These are phyloP conservation scores for Pitangus sulphuratus DNA, from an alignment of 2,797 vertebrate genomes.

Conservation along the genomic window DNA sequence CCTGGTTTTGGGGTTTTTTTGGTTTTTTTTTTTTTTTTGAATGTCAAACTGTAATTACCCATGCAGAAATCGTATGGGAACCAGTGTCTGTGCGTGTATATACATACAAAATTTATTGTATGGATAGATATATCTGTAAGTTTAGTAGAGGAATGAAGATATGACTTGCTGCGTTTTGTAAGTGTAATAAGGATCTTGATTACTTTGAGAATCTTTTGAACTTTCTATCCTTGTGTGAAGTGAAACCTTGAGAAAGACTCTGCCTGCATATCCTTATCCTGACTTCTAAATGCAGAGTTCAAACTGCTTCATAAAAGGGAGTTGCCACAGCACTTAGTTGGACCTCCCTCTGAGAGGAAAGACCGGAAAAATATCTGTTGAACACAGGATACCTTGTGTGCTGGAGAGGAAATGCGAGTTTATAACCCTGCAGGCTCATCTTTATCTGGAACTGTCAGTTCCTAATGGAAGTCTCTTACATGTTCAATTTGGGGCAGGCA, in stretches of 20 bases:
- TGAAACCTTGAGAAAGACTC: neutral
- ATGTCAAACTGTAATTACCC: neutral
- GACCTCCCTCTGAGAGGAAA: neutral
- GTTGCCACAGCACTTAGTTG: neutral
- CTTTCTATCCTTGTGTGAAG: neutral
- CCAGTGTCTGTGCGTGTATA: neutral
- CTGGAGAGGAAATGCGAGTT: neutral
- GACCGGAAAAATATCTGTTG: neutral
- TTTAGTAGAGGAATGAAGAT: neutral
- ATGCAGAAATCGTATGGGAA: neutral
- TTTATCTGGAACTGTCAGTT: neutral
- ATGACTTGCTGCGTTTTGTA: neutral
- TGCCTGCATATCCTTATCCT: neutral
- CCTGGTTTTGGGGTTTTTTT: too few species aligned
- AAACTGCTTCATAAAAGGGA: neutral
- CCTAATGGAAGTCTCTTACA: neutral
- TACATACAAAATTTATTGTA: neutral
- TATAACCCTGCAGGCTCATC: neutral
- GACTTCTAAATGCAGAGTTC: neutral
- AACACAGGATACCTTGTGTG: neutral
- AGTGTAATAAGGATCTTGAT: neutral
- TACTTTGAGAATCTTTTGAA: neutral
- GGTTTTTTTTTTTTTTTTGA: neutral
- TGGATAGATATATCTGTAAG: accelerated
- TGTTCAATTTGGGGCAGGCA: neutral